Conservation (phyloP, 2,797 vertebrate species). For the Fratercula arctica region DNA sequence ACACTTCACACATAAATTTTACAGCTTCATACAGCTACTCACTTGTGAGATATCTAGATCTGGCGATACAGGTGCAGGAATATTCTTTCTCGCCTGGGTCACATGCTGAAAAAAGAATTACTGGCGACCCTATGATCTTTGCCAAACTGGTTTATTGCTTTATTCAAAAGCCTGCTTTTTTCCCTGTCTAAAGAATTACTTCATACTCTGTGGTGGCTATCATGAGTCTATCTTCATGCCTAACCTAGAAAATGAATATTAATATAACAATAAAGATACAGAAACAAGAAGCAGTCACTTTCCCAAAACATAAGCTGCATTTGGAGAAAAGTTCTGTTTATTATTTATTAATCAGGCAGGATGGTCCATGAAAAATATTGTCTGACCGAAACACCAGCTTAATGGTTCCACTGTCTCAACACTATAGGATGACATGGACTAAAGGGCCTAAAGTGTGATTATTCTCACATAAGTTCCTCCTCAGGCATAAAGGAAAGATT, state of each 20-base stretch:
- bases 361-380: not conserved
- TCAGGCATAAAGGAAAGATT: not conserved
- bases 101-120: not conserved
- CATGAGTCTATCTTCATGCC: not conserved
- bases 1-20: not conserved
- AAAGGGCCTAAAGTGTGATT: not conserved
- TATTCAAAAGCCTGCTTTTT: not conserved
- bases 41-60: not conserved
- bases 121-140: not conserved
- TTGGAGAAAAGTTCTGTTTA: not conserved
- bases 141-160: not conserved
- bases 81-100: not conserved
- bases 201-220: not conserved
- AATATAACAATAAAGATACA: not conserved
- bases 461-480: not conserved
- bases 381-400: not conserved
- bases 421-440: not conserved
- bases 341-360: not conserved
- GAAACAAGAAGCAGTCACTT: not conserved
- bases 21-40: not conserved
- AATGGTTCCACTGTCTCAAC: not conserved
- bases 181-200: not conserved
- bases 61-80: not conserved
- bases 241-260: not conserved
- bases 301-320: not conserved